Conservation (phyloP, 2,797 vertebrate genomes). For the Anabacerthia variegaticeps region DNA sequence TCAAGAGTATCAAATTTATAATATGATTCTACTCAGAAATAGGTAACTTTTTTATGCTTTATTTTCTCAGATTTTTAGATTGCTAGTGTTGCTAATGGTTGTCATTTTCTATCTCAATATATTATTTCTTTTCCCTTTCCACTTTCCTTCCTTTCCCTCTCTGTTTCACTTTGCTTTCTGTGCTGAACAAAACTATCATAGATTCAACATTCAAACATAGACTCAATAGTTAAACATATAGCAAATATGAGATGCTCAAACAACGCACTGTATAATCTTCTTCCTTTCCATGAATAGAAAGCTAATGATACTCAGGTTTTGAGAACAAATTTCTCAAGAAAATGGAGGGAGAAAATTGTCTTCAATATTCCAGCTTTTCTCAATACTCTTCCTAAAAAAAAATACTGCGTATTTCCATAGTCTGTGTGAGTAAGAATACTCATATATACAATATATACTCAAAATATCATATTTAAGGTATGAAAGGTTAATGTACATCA, state of each 20-base stretch:
- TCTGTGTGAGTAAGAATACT: background rate
- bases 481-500: background rate
- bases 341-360: background rate
- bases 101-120: background rate
- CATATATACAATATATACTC: background rate
- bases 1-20: background rate
- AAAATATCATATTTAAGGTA: background rate
- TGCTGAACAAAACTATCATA: accelerated
- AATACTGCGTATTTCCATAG: background rate
- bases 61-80: background rate
- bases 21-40: background rate
- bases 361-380: background rate
- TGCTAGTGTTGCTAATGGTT: background rate
- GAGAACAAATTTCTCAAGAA: background rate
- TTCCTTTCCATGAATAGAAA: background rate
- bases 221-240: background rate
- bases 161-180: background rate
- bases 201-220: background rate
- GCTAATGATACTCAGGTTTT: background rate
- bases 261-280: background rate
- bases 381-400: background rate
- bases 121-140: background rate
- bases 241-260: background rate
- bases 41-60: background rate
- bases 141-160: background rate